These are phyloP conservation scores for Nephila pilipes DNA, from an alignment of 1,140 invertebrate species.

Conservation along the genomic window DNA sequence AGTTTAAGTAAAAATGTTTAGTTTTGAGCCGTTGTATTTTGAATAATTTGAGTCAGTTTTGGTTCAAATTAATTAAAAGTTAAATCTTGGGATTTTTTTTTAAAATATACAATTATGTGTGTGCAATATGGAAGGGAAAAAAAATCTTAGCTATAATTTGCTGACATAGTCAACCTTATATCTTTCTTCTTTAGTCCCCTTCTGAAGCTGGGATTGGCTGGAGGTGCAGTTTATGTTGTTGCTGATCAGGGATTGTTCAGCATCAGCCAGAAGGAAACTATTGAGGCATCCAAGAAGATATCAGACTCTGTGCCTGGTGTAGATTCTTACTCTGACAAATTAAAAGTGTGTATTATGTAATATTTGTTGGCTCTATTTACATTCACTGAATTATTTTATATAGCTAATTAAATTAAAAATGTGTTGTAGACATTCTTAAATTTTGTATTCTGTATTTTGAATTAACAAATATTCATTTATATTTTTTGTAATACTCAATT, in stretches of 20 bases:
- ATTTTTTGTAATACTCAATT: background rate
- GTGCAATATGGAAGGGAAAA: no score
- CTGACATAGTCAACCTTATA: no score
- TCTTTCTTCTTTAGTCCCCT: conserved; percentile 9
- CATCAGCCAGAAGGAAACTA: conserved; percentile 34
- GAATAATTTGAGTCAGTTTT: no score
- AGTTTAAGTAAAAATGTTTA: no score
- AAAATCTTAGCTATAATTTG: no score
- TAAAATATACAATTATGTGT: no score
- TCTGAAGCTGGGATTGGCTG: conserved; percentile 45
- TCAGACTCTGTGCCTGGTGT: conserved; percentile 4
- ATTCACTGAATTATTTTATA: background rate
- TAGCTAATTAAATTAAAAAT: background rate
- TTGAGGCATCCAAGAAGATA: conserved; percentile 41
- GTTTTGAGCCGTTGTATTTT: no score
- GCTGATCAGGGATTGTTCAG: conserved; percentile 61
- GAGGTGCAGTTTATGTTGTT: conserved; percentile 59
- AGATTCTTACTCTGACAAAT: conserved; percentile 29
- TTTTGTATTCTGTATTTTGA: background rate
- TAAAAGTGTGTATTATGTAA: background rate
- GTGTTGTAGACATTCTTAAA: background rate
- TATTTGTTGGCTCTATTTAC: background rate
- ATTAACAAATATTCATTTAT: background rate
- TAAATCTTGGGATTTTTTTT: no score
- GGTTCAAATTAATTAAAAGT: no score